phyloP scores from a whole-genome alignment of 2,888 invertebrate species.

The Drosophila ustulata region DNA sequence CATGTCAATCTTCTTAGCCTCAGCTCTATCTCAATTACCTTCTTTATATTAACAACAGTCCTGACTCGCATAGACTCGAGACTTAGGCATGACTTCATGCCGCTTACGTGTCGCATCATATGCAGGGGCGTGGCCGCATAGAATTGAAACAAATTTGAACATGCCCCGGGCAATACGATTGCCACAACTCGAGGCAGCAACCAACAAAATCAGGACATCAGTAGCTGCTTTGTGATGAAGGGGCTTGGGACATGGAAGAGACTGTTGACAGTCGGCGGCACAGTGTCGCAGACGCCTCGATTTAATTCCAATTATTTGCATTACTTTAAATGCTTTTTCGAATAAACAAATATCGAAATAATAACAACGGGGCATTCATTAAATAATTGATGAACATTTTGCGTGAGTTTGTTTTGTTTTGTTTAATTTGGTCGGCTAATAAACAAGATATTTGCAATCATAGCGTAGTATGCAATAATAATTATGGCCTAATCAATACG shows the following conservation, averaged over 20 bases:
- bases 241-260: constrained; percentile 3
- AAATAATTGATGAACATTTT: not conserved
- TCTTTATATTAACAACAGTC: constrained; percentile 65
- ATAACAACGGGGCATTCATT: too few relatives aligned
- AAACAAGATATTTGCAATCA: not conserved
- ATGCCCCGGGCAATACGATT: constrained; percentile 52
- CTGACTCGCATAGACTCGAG: constrained; percentile 31
- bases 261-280: constrained; percentile 66
- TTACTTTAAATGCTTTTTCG: too few relatives aligned
- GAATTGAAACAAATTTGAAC: constrained; percentile 80
- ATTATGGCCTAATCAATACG: constrained; percentile 1
- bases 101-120: constrained; percentile 72
- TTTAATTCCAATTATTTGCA: not conserved
- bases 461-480: not conserved
- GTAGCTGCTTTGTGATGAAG: constrained; percentile 50
- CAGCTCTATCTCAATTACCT: constrained; percentile 74
- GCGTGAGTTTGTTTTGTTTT: not conserved
- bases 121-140: constrained; percentile 22
- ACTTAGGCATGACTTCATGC: constrained; percentile 75
- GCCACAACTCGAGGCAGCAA: constrained; percentile 24
- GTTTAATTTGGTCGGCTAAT: not conserved
- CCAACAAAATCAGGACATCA: constrained; percentile 57
- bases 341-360: too few relatives aligned
- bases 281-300: constrained; percentile 58
- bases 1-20: constrained; percentile 26